Conservation (phyloP, 2,888 invertebrate species). For the Pachliopta kotzebuea region DNA sequence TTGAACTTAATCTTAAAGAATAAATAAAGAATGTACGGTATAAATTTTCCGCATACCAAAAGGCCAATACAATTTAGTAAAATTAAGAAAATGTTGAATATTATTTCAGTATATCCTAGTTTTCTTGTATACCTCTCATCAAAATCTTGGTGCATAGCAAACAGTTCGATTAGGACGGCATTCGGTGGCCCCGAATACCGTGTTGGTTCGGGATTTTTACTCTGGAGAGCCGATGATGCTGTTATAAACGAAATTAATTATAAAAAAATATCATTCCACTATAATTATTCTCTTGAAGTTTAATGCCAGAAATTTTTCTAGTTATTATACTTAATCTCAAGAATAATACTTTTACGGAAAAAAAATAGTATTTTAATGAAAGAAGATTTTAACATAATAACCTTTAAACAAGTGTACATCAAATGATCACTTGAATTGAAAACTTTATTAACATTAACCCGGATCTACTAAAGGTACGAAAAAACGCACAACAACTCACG, state of each 20-base stretch:
- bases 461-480: not conserved
- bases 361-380: no score
- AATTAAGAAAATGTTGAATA: no score
- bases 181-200: constrained; percentile 72
- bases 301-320: not conserved
- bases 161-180: constrained; percentile 83
- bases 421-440: no score
- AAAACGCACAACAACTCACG: constrained; percentile 9
- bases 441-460: no score
- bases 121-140: constrained; percentile 67
- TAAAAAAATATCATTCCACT: not conserved
- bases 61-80: no score
- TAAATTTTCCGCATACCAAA: no score
- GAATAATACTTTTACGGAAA: no score
- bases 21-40: not conserved
- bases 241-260: not conserved
- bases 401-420: no score
- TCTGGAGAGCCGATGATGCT: not conserved
- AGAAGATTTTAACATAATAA: no score
- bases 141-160: constrained; percentile 76
- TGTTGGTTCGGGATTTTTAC: constrained; percentile 42
- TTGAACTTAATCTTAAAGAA: not conserved
- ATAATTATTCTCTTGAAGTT: not conserved
- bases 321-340: not conserved
- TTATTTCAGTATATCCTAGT: no score